These are phyloP conservation scores for Aspidiotus destructor DNA, from an alignment of 2,888 invertebrate species.

Conservation along the genomic window DNA sequence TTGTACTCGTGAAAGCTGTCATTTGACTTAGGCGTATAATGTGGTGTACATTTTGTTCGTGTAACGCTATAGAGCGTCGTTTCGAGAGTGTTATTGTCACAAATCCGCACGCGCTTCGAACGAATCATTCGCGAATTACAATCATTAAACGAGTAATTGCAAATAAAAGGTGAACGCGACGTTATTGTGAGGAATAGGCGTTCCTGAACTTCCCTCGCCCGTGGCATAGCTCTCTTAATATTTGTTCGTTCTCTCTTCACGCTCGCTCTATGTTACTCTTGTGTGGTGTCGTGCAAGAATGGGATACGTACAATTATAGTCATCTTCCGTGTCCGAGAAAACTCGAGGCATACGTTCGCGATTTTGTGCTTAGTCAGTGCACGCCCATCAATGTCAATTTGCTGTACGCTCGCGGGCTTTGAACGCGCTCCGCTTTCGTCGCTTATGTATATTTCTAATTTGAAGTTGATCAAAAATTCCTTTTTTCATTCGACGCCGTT, in stretches of 20 bases:
- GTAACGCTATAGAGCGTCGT: too few relatives aligned
- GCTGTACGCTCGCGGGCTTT: neutral
- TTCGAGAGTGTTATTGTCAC: too few relatives aligned
- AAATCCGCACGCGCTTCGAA: neutral
- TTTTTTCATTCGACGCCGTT: too few relatives aligned
- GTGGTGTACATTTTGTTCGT: too few relatives aligned
- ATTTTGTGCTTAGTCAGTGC: slow-evolving; percentile 4
- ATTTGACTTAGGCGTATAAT: too few relatives aligned
- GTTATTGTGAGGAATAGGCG: neutral
- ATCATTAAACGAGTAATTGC: neutral
- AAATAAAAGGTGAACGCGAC: slow-evolving; percentile 2
- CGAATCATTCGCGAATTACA: slow-evolving; percentile 4
- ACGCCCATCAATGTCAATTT: slow-evolving; percentile 4
- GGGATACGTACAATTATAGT: neutral
- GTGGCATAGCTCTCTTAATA: slow-evolving; percentile 1
- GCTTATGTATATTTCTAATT: neutral
- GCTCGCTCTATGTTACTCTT: neutral
- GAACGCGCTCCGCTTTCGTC: neutral
- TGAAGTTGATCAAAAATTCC: neutral
- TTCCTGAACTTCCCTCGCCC: neutral
- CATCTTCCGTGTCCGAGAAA: neutral
- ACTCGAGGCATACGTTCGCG: neutral
- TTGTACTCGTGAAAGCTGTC: too few relatives aligned
- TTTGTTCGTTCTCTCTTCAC: neutral
- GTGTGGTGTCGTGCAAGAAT: neutral